phyloP scores from a whole-genome alignment of 2,797 vertebrate genomes.

The Propithecus deckenii region DNA sequence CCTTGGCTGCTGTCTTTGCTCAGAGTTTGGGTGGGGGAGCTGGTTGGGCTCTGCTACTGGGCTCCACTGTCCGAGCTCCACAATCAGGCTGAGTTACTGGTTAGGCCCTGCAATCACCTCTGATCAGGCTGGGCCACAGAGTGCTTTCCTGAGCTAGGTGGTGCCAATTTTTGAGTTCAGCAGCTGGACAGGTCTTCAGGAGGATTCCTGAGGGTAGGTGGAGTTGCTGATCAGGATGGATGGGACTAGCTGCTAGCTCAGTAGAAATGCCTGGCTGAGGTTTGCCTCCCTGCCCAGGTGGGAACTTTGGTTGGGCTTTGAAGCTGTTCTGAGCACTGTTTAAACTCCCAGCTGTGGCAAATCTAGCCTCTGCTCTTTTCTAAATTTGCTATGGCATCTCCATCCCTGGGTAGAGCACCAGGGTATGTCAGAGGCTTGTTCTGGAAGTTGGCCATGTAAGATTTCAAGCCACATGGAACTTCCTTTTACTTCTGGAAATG shows the following conservation, averaged over 20 bases:
- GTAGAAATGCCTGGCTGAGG: background rate
- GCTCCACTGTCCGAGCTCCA: background rate
- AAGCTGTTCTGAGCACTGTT: background rate
- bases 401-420: background rate
- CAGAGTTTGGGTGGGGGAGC: background rate
- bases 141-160: background rate
- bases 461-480: background rate
- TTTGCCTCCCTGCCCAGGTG: background rate
- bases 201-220: background rate
- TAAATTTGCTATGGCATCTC: background rate
- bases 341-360: background rate
- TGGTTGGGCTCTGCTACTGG: background rate
- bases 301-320: background rate
- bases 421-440: background rate
- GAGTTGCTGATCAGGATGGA: background rate
- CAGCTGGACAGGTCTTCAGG: too few species aligned
- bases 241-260: background rate
- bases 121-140: background rate
- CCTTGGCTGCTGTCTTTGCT: background rate
- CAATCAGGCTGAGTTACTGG: background rate
- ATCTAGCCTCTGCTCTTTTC: background rate
- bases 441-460: background rate
- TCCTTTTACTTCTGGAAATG: background rate
- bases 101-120: too few species aligned
- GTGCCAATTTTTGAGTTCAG: background rate